A percentile compares a stretch with the other conserved stretches of the same genome.
phyloP scores from a whole-genome alignment of 2,888 invertebrate genomes.

The Caenorhabditis doughertyi region DNA sequence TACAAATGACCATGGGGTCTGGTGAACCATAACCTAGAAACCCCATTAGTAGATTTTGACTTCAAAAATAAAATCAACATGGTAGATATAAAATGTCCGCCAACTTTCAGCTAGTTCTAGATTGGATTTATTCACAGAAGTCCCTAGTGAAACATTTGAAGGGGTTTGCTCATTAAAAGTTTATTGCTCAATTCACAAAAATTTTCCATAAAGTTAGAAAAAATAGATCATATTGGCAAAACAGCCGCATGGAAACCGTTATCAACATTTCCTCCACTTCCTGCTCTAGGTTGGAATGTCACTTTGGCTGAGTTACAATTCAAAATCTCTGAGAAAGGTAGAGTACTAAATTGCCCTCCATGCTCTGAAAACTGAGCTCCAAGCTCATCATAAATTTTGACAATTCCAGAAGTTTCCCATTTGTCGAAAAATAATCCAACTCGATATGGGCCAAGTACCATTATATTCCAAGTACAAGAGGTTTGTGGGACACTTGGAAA shows the following conservation, averaged over 20 bases:
- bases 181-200: too few relatives aligned
- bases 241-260: conserved; percentile 12
- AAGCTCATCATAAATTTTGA: conserved; percentile 16
- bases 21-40: too few relatives aligned
- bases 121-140: too few relatives aligned
- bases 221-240: neutral
- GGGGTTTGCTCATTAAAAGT: too few relatives aligned
- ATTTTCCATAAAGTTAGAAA: too few relatives aligned
- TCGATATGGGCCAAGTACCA: conserved; percentile 15
- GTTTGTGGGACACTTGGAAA: conserved; percentile 3
- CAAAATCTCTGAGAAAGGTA: neutral
- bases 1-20: too few relatives aligned
- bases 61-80: too few relatives aligned
- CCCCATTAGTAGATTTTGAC: too few relatives aligned
- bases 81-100: too few relatives aligned
- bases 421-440: conserved; percentile 16
- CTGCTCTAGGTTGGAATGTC: neutral
- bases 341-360: neutral
- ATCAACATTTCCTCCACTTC: neutral
- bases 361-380: neutral
- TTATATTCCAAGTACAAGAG: conserved; percentile 12
- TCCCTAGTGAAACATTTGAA: too few relatives aligned
- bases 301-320: conserved; percentile 1
- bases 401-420: neutral
- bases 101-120: too few relatives aligned